These are phyloP conservation scores for Chlamydotis undulata DNA, from an alignment of 2,113 vertebrate genomes.

Conservation along the genomic window DNA sequence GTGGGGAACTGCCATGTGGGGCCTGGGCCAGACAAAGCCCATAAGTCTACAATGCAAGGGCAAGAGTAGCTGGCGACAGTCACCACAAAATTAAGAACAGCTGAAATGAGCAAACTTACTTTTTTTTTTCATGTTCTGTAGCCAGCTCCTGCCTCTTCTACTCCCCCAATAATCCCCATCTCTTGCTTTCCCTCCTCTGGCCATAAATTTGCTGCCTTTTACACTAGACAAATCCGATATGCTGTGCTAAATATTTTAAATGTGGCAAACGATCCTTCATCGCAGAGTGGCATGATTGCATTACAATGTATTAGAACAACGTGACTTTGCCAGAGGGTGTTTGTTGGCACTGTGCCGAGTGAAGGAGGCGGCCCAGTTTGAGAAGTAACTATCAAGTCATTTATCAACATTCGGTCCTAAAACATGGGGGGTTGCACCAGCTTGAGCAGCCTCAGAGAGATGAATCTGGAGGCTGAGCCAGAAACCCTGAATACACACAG, in stretches of 20 bases:
- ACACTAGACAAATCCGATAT: constrained; percentile 6
- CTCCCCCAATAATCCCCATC: background rate
- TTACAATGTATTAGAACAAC: constrained; percentile 36
- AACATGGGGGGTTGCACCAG: background rate
- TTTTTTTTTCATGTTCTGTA: background rate
- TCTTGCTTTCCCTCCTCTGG: background rate
- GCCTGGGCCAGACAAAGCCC: background rate
- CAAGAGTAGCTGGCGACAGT: background rate
- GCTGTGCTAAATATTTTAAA: constrained; percentile 43
- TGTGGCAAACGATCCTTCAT: constrained; percentile 21
- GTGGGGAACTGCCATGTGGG: background rate
- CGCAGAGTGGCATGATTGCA: constrained; percentile 1
- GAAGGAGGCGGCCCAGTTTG: constrained; percentile 2
- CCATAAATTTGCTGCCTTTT: constrained; percentile 33
- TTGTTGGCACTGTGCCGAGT: background rate
- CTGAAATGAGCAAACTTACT: background rate
- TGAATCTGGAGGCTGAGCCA: constrained; percentile 13
- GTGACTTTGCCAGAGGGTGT: constrained; percentile 57
- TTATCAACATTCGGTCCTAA: constrained; percentile 19
- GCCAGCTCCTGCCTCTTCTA: background rate
- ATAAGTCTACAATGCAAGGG: background rate
- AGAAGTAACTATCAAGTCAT: constrained; percentile 25
- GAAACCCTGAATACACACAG: background rate
- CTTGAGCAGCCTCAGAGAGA: background rate
- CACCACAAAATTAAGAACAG: background rate